Evolutionary conservation across 2,113 vertebrate genomes (phyloP).

Genomic region (Nicator chloris): DNA sequence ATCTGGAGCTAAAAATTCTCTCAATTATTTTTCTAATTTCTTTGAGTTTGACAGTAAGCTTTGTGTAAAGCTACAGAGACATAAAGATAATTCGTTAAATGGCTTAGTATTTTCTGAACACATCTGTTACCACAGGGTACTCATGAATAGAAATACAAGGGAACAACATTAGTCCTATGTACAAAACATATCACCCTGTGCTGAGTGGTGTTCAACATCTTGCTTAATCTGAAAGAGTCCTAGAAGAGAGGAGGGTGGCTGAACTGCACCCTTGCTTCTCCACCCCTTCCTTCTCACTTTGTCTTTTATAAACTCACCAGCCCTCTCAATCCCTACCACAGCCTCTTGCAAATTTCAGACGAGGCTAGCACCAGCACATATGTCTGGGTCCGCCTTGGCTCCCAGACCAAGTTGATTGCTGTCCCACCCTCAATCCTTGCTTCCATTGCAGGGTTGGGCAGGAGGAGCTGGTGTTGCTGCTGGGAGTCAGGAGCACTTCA

Average conservation of each 20-base stretch:
- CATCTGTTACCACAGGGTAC: neutral
- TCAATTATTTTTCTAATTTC: neutral
- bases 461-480: neutral
- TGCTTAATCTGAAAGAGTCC: neutral
- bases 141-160: neutral
- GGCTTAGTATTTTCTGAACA: neutral
- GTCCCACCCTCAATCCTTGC: neutral
- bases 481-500: neutral
- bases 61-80: neutral
- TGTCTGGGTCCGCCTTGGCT: neutral
- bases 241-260: neutral
- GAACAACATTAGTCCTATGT: neutral
- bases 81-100: neutral
- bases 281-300: neutral
- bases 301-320: neutral
- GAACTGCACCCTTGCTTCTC: neutral
- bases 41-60: neutral
- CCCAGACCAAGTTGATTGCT: neutral
- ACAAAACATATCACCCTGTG: neutral
- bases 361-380: neutral
- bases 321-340: neutral
- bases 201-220: neutral
- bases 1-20: neutral
- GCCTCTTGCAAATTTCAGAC: neutral
- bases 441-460: neutral